Base-by-base conservation (phyloP, 2,113 vertebrate species). In the Corythaixoides concolor region DNA sequence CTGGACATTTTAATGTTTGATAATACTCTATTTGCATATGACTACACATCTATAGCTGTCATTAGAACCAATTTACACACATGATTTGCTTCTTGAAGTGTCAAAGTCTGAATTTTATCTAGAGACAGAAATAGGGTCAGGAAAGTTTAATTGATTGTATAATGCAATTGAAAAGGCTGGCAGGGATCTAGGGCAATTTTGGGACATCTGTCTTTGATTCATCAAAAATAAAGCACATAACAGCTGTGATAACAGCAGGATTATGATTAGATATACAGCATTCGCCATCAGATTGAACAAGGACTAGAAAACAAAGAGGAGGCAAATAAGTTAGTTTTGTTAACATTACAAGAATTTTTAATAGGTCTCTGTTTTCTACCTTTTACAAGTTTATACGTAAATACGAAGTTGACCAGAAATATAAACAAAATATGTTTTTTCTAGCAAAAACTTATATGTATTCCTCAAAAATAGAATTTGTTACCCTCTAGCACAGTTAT, bases 121-220 rank as follows among this genome's bases (percentile, higher is more conserved):
- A 49, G 94, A 97, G 97, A 97, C 62, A 43, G 91, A 60, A 86
- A 79, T 50, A 82, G 70, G 92, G 91, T 95, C 88, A 90, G 95
- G 82, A 94, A 97, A 79, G 80, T 97, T 95, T 98, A 95, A 91
- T 97, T 97, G 97, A 96, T 96, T 97, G 92, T 74, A 83, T 94
- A 97, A 93, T 96, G 91, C 93, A 93, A 95, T 95, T 89, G 94
- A 95, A 89, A 95, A 88, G 79, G 80, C 94, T 94, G 85, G 91
- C 91, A 93, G 92, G 87, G 89, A 93, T 95, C 94, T 96, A 73
- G 95, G 93, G 92, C 91, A 97, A 92, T 94, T 86, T 93, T 85
- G 92, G 95, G 89, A 93, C 96, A 98, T 97, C 97, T 98, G 96
- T 95, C 90, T 94, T 97, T 64, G 82, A 93, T 70, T 95, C 93